Evolutionary conservation across 2,888 invertebrate genomes (phyloP).

Genomic region (Cantharis rustica): DNA sequence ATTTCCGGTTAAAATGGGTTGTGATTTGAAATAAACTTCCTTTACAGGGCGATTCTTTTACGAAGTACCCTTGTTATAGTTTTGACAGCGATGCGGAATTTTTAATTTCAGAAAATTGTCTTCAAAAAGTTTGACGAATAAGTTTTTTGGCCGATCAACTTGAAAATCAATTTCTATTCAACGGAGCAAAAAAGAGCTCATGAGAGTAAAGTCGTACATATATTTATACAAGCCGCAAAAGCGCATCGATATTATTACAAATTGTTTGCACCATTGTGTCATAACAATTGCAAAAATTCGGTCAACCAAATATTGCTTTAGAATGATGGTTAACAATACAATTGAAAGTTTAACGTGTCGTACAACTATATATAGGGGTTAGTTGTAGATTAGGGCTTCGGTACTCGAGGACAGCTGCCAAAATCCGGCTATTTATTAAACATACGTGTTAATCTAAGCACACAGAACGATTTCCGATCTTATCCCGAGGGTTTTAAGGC

Average conservation of each 20-base stretch:
- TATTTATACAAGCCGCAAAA: slow-evolving; percentile 52
- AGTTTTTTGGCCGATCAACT: background rate
- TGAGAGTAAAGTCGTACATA: slow-evolving; percentile 13
- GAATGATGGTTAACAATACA: slow-evolving; percentile 6
- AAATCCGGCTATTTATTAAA: slow-evolving; percentile 58
- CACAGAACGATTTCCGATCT: slow-evolving; percentile 26
- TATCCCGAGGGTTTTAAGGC: slow-evolving; percentile 32
- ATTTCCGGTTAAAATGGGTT: too few relatives aligned
- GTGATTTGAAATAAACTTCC: background rate
- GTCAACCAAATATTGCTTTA: slow-evolving; percentile 28
- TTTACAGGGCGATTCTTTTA: background rate
- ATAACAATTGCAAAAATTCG: slow-evolving; percentile 50
- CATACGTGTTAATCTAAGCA: slow-evolving; percentile 58
- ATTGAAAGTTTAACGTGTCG: slow-evolving; percentile 12
- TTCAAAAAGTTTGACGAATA: background rate
- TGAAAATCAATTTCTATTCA: background rate
- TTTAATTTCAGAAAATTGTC: background rate
- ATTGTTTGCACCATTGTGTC: slow-evolving; percentile 57
- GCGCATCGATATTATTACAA: slow-evolving; percentile 59
- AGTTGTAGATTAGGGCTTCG: slow-evolving; percentile 38
- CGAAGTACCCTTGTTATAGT: background rate
- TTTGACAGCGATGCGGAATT: background rate
- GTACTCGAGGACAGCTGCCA: slow-evolving; percentile 55
- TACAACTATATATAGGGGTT: slow-evolving; percentile 33
- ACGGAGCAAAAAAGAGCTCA: background rate